Conservation (phyloP, 2,888 invertebrate species). For the Melieria crassipennis region DNA sequence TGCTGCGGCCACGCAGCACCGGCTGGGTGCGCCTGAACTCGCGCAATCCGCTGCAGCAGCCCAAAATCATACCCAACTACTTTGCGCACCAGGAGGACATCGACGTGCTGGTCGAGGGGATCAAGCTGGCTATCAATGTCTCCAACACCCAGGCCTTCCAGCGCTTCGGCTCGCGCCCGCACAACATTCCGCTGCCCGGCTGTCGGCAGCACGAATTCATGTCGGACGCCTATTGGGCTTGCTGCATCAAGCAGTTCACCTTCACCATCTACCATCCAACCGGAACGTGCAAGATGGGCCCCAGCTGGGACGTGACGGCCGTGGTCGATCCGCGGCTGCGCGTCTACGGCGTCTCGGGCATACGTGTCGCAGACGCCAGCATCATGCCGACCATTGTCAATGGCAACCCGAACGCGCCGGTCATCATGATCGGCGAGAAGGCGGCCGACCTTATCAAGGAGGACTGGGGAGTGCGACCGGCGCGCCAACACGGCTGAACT, state of each 20-base stretch:
- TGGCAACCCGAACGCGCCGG: slow-evolving; percentile 90
- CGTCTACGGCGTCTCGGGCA: slow-evolving; percentile 80
- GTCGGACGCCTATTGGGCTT: slow-evolving; percentile 89
- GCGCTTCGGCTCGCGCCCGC: slow-evolving; percentile 80
- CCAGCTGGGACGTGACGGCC: slow-evolving; percentile 76
- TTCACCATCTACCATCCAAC: slow-evolving; percentile 89
- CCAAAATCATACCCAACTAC: slow-evolving; percentile 91
- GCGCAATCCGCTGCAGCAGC: slow-evolving; percentile 82
- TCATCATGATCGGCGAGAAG: slow-evolving; percentile 92
- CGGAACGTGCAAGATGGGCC: slow-evolving; percentile 90
- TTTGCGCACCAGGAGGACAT: slow-evolving; percentile 87
- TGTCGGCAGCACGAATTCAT: slow-evolving; percentile 78
- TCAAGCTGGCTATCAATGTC: slow-evolving; percentile 82
- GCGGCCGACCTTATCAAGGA: slow-evolving; percentile 89
- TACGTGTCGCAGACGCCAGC: slow-evolving; percentile 85
- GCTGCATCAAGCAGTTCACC: slow-evolving; percentile 80
- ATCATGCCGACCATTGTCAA: slow-evolving; percentile 90
- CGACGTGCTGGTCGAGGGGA: slow-evolving; percentile 81
- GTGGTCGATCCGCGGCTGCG: slow-evolving; percentile 82
- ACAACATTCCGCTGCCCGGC: slow-evolving; percentile 83
- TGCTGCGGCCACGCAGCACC: slow-evolving; percentile 85
- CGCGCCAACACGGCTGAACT: slow-evolving; percentile 25
- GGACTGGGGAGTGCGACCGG: slow-evolving; percentile 73
- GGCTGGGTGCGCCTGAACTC: slow-evolving; percentile 88
- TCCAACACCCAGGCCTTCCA: slow-evolving; percentile 84